These are phyloP conservation scores for Pempheris klunzingeri DNA, from an alignment of 2,797 vertebrate species.

Conservation along the genomic window DNA sequence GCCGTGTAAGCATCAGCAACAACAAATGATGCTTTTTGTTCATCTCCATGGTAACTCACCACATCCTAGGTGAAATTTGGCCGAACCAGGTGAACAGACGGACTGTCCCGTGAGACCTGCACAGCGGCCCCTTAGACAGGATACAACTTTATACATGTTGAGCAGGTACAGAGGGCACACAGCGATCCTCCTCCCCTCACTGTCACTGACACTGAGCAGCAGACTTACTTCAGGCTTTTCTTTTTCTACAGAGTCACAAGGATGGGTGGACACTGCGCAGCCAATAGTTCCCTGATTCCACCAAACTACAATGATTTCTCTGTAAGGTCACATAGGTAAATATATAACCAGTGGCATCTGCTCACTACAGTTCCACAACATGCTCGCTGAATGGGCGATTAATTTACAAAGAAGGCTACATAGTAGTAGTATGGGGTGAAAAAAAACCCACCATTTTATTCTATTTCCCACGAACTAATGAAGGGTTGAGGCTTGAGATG, in stretches of 20 bases:
- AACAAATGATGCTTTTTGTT: background rate
- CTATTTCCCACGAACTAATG: no score
- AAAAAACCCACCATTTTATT: no score
- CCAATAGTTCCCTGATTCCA: slow-evolving; percentile 50
- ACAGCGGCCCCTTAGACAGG: slow-evolving; percentile 23
- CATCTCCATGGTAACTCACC: slow-evolving; percentile 65
- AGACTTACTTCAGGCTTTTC: background rate
- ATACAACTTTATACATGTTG: slow-evolving; percentile 58
- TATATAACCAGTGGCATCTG: slow-evolving; percentile 13
- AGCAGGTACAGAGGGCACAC: background rate
- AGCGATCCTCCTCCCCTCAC: background rate
- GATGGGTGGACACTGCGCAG: slow-evolving; percentile 49
- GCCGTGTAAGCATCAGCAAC: background rate
- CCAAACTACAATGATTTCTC: slow-evolving; percentile 15
- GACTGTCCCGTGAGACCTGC: slow-evolving; percentile 18
- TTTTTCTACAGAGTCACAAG: background rate
- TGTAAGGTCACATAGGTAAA: slow-evolving; percentile 22
- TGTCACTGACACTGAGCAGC: background rate
- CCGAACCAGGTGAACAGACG: slow-evolving; percentile 24
- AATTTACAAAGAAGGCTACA: background rate
- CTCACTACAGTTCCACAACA: background rate
- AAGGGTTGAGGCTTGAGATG: no score
- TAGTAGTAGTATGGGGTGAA: no score
- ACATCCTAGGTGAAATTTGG: slow-evolving; percentile 57
- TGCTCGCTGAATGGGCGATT: background rate